Evolutionary conservation across 1,140 invertebrate species (phyloP).

Genomic region (Zaprionus gabonicus): DNA sequence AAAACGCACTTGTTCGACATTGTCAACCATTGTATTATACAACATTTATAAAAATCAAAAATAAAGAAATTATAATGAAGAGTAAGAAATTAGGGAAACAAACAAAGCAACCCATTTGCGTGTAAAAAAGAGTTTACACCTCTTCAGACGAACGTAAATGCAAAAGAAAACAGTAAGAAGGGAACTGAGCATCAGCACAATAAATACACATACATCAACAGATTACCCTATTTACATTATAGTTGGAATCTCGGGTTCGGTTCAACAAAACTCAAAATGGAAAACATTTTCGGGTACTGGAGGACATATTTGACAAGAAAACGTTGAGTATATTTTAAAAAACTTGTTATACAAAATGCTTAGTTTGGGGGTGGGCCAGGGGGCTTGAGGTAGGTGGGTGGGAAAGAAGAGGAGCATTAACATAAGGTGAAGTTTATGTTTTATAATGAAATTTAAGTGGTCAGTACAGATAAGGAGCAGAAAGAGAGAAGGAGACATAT

Average conservation of each 20-base stretch:
- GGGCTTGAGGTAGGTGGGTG: neutral
- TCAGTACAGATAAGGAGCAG: neutral
- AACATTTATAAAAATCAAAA: conserved; percentile 56
- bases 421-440: conserved; percentile 50
- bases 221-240: conserved; percentile 17
- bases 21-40: conserved; percentile 64
- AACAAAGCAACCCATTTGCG: conserved; percentile 15
- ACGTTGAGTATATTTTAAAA: conserved; percentile 44
- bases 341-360: conserved; percentile 66
- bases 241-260: conserved; percentile 13
- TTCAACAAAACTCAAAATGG: conserved; percentile 41
- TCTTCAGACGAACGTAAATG: conserved; percentile 46
- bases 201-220: conserved; percentile 63
- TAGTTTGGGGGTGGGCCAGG: conserved; percentile 27
- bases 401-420: conserved; percentile 28
- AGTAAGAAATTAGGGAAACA: neutral
- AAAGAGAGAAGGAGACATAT: conserved; percentile 5
- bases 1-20: conserved; percentile 55
- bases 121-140: conserved; percentile 13
- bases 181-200: conserved; percentile 65
- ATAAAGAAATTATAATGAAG: no score
- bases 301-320: conserved; percentile 43
- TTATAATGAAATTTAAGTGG: conserved; percentile 7
- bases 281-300: conserved; percentile 31
- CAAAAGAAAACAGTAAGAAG: conserved; percentile 46